Evolutionary conservation across 2,113 vertebrate species (phyloP).

Genomic region (Todiramphus saurophagus): DNA sequence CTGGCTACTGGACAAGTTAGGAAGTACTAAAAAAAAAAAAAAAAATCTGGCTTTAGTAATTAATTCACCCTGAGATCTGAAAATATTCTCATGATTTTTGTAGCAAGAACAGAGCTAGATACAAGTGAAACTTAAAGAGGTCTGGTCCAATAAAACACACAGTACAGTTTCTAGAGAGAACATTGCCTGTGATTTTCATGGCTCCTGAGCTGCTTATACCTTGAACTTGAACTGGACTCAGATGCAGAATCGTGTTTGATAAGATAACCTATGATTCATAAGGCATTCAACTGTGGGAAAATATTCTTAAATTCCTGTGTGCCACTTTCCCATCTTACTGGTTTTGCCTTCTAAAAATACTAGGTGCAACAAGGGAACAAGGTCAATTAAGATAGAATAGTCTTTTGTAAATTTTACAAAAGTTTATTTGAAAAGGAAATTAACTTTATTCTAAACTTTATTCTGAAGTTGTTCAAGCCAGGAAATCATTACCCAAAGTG

Average conservation of each 20-base stretch:
- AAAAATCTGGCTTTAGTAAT: background rate
- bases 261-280: background rate
- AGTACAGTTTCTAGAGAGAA: background rate
- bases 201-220: background rate
- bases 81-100: background rate
- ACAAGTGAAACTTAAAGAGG: background rate
- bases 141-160: background rate
- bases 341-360: background rate
- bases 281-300: background rate
- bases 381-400: background rate
- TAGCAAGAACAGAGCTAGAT: background rate
- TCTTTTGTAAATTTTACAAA: background rate
- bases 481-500: background rate
- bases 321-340: background rate
- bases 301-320: background rate
- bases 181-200: background rate
- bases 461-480: background rate
- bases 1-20: background rate
- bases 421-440: background rate
- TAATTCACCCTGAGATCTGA: constrained; percentile 3
- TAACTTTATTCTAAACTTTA: background rate
- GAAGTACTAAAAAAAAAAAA: background rate
- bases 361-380: background rate
- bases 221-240: background rate
- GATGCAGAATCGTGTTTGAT: background rate